Base-by-base conservation (phyloP, 2,113 vertebrate genomes). In the Pipa parva region DNA sequence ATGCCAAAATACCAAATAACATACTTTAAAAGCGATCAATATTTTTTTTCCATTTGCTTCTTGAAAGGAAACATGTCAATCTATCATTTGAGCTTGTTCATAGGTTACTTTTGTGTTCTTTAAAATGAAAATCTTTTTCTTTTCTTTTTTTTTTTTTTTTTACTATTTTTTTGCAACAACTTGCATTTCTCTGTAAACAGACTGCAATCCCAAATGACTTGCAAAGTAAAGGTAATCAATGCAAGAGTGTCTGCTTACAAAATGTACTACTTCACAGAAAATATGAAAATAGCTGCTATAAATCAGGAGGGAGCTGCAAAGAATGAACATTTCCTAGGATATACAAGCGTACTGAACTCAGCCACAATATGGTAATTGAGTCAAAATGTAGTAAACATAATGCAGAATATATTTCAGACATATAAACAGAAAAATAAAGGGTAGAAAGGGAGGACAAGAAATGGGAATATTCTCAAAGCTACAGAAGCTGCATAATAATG, bases 1-100 rank as follows among this genome's bases (percentile, higher is more conserved):
- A 50, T 74, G 39, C 72, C 73, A 39, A 80, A 77, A 71, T 73
- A 49, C 63, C 73, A 82, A 83, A 84, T 81, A 54, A 78, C 67
- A 85, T 60, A 59, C 63, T 80, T 80, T 73, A 76, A 48, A 78
- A 57, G 36, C 52, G 80, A 84, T 89, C 79, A 77, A 74, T 82
- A 74, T 11, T 54, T 74, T 75, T 75, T 75, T 68, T 75, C 58
- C 74, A 74, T 75, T 79, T 85, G 51, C 64, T 63, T 61, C 37
- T 71, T 63, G 74, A 82, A 77, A 59, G 31, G 50, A 50, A 74
- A 58, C 25, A 64, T 72, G 79, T 71, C 21, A 69, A 71, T 67
- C 25, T 72, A 72, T 72, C 52, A 66, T 28, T 79, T n/a, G 45
- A 0, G 0, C 54, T 76, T 29, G 12, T 33, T 73, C 46, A 74